These are phyloP conservation scores for Caracal caracal DNA, from an alignment of 2,113 vertebrate species.

Conservation along the genomic window DNA sequence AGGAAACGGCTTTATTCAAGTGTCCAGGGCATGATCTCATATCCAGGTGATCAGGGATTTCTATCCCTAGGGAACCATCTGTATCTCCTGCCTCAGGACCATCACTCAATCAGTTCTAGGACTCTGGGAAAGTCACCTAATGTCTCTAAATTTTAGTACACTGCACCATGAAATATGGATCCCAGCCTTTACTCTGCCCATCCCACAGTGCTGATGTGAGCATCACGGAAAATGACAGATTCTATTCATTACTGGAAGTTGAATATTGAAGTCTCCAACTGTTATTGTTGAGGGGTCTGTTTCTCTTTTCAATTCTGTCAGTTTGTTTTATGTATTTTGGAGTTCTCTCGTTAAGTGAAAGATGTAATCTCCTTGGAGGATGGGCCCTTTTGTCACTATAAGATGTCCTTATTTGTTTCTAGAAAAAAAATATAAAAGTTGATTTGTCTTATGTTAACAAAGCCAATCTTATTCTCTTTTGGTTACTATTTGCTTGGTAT, in stretches of 20 bases:
- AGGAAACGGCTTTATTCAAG: not conserved
- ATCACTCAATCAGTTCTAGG: no score
- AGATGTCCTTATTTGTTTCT: not conserved
- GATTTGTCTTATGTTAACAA: not conserved
- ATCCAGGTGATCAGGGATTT: not conserved
- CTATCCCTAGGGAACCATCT: not conserved
- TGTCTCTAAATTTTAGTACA: not conserved
- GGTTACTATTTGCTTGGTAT: not conserved
- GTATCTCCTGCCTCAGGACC: not conserved
- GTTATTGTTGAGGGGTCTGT: not conserved
- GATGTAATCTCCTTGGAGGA: not conserved
- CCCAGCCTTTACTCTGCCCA: not conserved
- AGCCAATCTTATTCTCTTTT: not conserved
- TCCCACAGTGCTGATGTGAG: not conserved
- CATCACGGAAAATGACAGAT: not conserved
- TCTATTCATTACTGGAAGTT: not conserved
- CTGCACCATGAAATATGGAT: not conserved
- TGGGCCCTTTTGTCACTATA: not conserved
- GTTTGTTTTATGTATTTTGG: not conserved
- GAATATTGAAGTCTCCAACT: not conserved
- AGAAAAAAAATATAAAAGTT: not conserved
- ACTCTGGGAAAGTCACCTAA: not conserved
- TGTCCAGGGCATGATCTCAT: not conserved
- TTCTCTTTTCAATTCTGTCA: not conserved
- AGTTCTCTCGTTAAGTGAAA: not conserved